phyloP scores from a whole-genome alignment of 2,113 vertebrate genomes.

The Tylochromis polylepis region DNA sequence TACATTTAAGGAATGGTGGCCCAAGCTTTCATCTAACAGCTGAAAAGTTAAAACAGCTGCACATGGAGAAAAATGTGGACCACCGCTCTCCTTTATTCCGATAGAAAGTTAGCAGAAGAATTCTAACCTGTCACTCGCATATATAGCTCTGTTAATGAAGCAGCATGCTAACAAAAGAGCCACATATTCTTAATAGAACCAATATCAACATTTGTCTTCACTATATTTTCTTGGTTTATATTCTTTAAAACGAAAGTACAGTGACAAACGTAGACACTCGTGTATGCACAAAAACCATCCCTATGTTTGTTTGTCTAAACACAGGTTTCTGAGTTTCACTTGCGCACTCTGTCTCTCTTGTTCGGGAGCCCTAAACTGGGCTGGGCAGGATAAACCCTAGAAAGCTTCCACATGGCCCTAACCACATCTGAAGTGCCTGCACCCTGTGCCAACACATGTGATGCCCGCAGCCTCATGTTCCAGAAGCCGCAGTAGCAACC shows the following conservation, averaged over 20 bases:
- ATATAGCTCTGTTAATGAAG: not conserved
- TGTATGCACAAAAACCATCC: not conserved
- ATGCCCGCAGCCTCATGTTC: constrained; percentile 58
- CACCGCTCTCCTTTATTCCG: not conserved
- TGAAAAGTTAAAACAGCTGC: not conserved
- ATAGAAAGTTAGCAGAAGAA: not conserved
- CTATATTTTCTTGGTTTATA: not conserved
- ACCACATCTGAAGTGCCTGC: constrained; percentile 68
- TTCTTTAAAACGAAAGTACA: not conserved
- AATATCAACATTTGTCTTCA: not conserved
- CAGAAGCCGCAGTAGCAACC: constrained; percentile 47
- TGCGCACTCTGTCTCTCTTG: not conserved
- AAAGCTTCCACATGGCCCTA: constrained; percentile 70
- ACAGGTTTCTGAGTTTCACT: constrained; percentile 17
- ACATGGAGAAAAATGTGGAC: not conserved
- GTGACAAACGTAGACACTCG: not conserved
- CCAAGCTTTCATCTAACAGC: not conserved
- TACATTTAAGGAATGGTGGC: not conserved
- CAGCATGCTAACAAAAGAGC: not conserved
- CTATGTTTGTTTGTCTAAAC: constrained; percentile 49
- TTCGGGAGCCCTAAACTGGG: constrained; percentile 29
- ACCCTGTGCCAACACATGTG: constrained; percentile 64
- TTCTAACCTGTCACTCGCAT: not conserved
- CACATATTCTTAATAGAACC: not conserved
- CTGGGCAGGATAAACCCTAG: constrained; percentile 50